These are phyloP conservation scores for Ceratitis capitata DNA, from an alignment of 1,140 invertebrate genomes.

Conservation along the genomic window DNA sequence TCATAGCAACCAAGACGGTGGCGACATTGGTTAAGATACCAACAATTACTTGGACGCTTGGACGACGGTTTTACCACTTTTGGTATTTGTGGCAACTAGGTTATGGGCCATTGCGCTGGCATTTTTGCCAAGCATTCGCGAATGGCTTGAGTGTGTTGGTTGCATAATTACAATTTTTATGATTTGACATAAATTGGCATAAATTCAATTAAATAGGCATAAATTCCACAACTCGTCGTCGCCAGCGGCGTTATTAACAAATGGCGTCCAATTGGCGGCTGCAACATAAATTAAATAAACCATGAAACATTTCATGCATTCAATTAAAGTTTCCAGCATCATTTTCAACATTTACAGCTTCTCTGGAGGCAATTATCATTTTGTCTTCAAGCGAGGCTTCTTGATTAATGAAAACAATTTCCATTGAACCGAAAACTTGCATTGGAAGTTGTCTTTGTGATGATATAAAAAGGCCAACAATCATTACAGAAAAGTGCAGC, in stretches of 20 bases:
- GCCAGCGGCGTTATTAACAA: not conserved
- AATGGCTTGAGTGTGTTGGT: not conserved
- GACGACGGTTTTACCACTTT: not conserved
- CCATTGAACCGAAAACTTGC: not conserved
- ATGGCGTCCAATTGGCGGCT: not conserved
- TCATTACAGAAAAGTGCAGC: not conserved
- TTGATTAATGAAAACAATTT: not conserved
- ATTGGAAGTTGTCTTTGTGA: too few species aligned
- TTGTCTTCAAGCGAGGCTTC: too few species aligned
- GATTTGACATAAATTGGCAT: conserved; percentile 34
- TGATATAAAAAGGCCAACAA: too few species aligned
- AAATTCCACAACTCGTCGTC: not conserved
- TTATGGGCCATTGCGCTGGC: not conserved
- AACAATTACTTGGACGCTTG: not conserved
- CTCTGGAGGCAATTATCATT: too few species aligned
- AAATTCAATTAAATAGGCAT: conserved; percentile 24
- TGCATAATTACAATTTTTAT: conserved; percentile 31
- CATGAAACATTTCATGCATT: not conserved
- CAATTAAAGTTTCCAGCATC: not conserved
- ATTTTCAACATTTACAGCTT: not conserved
- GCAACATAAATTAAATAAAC: not conserved
- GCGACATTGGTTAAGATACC: not conserved
- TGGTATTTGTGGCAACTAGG: not conserved
- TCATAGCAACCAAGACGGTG: not conserved
- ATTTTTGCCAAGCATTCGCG: not conserved